Base-by-base conservation (phyloP, 2,797 vertebrate species). In the Sebastes minor region DNA sequence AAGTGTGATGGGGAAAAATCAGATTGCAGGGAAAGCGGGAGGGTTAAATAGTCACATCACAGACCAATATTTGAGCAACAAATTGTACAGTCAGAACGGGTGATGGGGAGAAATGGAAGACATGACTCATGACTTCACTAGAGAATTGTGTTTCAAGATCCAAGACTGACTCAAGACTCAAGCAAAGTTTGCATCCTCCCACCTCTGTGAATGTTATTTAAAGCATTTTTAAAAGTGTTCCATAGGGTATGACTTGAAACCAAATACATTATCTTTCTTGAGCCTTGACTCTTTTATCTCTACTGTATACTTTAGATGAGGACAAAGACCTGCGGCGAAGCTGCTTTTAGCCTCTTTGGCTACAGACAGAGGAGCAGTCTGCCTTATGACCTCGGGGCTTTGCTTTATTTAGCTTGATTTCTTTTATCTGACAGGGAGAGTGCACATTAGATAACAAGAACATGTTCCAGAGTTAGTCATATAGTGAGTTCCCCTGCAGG, bases 271-370 rank as follows among this genome's bases (percentile, higher is more conserved):
- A 20, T 25, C 4, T 16, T 16, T 1, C 11, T 32, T 27, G 10
- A 71, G 53, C 76, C 16, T 28, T 4, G 14, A 6, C 14, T 49
- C 4, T 63, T 35, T 56, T n/a, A 12, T 53, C 28, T 65, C 3
- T 35, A 56, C 30, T 23, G 12, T 18, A 30, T 4, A 46, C 27
- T 13, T 68, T 8, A 38, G 11, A 67, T 38, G 28, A 69, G 70
- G 70, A 52, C 59, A 64, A 52, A 69, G 68, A 38, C 49, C 64
- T 6, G 4, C 2, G 1, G 60, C n/a, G 0, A 13, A 64, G 49
- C 62, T 71, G 67, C 77, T 78, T 74, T 81, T 62, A 78, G 71
- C 49, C 30, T 55, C 55, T 42, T 28, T 35, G 20, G 28, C 35
- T n/a, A 22, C 60, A 13, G 28, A 60, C 57, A 75, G 66, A 72